Percentiles rank a stretch among this genome's conserved stretches.
phyloP scores from a whole-genome alignment of 2,113 vertebrate genomes.

The Chloropsis cyanopogon region DNA sequence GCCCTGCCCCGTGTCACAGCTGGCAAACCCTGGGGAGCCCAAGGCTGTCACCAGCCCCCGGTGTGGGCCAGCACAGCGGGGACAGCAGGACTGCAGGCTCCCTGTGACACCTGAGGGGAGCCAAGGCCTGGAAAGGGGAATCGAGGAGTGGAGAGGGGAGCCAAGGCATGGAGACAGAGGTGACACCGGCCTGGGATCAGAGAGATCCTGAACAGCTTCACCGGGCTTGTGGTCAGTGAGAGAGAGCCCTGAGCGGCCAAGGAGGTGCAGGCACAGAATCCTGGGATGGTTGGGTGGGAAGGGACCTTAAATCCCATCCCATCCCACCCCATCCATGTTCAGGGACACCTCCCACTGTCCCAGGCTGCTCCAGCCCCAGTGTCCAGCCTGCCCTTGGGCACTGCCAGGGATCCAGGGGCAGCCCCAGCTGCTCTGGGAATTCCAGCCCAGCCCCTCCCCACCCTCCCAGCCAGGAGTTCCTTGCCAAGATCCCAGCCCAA shows the following conservation, averaged over 20 bases:
- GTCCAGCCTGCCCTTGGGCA: background rate
- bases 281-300: background rate
- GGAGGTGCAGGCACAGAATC: background rate
- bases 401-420: background rate
- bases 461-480: rapidly evolving
- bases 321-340: background rate
- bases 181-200: background rate
- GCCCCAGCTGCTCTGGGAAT: background rate
- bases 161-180: background rate
- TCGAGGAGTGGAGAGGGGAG: rapidly evolving
- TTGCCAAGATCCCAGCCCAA: background rate
- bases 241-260: background rate
- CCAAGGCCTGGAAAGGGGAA: rapidly evolving
- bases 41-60: no score
- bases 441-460: background rate
- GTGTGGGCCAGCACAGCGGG: background rate
- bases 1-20: background rate
- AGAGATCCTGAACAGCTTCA: background rate
- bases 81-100: background rate
- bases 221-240: rapidly evolving
- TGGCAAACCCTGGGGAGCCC: background rate
- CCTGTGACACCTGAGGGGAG: background rate
- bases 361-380: no score
- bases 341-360: background rate
- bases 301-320: rapidly evolving